Conservation (phyloP, 1,140 invertebrate genomes). For the Mizuhopecten yessoensis region DNA sequence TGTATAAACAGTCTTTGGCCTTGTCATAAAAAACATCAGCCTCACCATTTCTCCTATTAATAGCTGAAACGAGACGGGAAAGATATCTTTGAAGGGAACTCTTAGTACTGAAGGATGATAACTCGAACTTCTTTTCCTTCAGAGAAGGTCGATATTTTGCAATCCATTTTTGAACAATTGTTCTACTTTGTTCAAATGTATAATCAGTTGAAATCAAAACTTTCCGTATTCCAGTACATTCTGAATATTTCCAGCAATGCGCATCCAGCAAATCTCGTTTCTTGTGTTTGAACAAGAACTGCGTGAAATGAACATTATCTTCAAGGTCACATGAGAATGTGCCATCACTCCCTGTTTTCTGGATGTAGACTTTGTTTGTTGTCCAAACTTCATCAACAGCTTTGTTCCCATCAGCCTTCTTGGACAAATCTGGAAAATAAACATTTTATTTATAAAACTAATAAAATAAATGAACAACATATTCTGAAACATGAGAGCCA, state of each 20-base stretch:
- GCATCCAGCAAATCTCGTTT: not conserved
- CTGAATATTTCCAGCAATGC: not conserved
- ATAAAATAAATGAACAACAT: too few relatives aligned
- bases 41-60: not conserved
- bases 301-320: not conserved
- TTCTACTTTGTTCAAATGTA: not conserved
- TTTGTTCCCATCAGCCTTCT: too few relatives aligned
- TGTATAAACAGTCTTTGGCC: not conserved
- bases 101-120: not conserved
- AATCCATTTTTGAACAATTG: not conserved
- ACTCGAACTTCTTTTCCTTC: not conserved
- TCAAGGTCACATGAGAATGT: not conserved
- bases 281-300: not conserved
- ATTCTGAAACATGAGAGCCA: too few relatives aligned
- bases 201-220: not conserved
- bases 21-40: conserved; percentile 4
- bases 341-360: not conserved
- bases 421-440: not conserved
- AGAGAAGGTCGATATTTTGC: not conserved
- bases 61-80: not conserved
- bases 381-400: not conserved
- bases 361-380: not conserved
- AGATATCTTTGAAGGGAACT: not conserved
- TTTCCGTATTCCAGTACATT: not conserved
- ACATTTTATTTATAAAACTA: too few relatives aligned